phyloP scores from a whole-genome alignment of 2,888 invertebrate genomes.

The Linhomoeus sp. region DNA sequence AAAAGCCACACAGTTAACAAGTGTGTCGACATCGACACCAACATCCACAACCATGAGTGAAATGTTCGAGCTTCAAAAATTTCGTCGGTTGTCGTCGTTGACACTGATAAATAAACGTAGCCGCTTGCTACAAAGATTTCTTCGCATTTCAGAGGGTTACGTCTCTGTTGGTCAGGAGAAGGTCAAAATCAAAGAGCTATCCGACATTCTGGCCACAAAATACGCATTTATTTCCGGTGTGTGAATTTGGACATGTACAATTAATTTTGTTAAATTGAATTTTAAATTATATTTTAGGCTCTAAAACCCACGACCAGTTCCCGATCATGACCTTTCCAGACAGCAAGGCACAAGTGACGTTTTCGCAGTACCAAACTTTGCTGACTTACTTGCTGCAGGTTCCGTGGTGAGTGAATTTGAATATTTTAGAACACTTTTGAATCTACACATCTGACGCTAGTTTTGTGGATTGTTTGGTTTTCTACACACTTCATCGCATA shows the following conservation, averaged over 20 bases:
- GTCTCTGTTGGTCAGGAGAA: constrained; percentile 18
- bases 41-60: too few species aligned
- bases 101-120: too few species aligned
- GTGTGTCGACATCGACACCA: too few species aligned
- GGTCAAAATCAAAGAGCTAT: constrained; percentile 22
- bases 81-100: too few species aligned
- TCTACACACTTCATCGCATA: too few species aligned
- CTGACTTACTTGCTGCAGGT: constrained; percentile 83
- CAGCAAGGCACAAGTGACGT: constrained; percentile 54
- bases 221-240: constrained; percentile 23
- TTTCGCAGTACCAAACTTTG: constrained; percentile 69
- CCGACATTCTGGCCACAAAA: constrained; percentile 19
- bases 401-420: constrained; percentile 60
- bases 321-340: constrained; percentile 88
- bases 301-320: constrained; percentile 74
- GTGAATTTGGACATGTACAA: background rate
- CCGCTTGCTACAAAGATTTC: too few species aligned
- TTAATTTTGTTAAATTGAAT: background rate
- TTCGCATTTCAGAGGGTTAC: constrained; percentile 19
- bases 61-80: too few species aligned
- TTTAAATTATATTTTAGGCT: too few species aligned
- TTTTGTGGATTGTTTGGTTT: too few species aligned
- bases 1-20: too few species aligned
- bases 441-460: too few species aligned
- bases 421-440: constrained; percentile 1